Evolutionary conservation across 2,797 vertebrate genomes (phyloP), one percentile per base, ranked within the genome.

Genomic region (Aphelocoma californica): DNA sequence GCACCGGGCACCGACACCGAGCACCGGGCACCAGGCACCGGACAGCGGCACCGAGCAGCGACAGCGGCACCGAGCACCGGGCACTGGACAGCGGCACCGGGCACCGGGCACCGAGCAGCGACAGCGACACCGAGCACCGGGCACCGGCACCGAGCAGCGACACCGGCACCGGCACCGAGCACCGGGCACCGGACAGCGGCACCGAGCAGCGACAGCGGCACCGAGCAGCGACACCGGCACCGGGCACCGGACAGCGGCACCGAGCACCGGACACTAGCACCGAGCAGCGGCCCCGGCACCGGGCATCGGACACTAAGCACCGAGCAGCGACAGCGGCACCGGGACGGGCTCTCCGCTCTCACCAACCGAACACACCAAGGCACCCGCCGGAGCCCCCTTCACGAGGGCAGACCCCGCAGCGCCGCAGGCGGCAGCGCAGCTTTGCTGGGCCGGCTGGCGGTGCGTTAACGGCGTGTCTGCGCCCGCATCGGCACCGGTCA

Each of bases 341-440:
- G 20, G 12, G 14, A 3, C 12, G 12, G 65, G 54, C 65, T 60
- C 8, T 81, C 66, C 26, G 3, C 32, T 12, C 6, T 45, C 47
- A 4, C 57, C 38, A 17, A 26, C 2, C 56, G 0, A n/a, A 14
- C 74, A 9, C 58, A 21, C 1, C 10, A 1, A 13, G 26, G 2
- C 14, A 3, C 16, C 17, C 15, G 4, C 26, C 60, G 40, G 26
- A 78, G 74, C 38, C 14, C 48, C 29, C 18, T 2, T 10, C 2
- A 0, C 31, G 9, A 20, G 26, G 20, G 25, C 58, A 21, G 23
- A 5, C 2, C 11, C 60, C 48, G 44, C 56, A 11, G 72, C 28
- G 32, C 51, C 10, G 23, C 67, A 5, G 12, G 24, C 70, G 11
- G 70, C 20, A 8, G 23, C 73, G 1, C 8, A 5, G 38, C 58